Base-by-base conservation (phyloP, 2,888 invertebrate species). In the Rhagonycha lutea region DNA sequence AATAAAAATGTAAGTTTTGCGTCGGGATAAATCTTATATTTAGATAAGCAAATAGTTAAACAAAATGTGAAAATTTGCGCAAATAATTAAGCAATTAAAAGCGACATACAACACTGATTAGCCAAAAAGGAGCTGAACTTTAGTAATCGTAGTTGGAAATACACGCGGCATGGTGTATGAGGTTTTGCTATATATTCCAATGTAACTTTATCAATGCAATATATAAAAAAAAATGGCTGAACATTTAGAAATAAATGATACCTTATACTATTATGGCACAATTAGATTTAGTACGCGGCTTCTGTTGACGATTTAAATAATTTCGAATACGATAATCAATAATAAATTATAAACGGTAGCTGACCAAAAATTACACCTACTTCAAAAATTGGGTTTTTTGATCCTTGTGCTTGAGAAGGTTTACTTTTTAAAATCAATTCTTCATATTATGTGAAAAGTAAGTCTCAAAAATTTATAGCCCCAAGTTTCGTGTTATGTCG, bases 261-360 rank as follows among this genome's bases (percentile, higher is more conserved):
- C 47, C 12, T n/a, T 65, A 26, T 65, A 65, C 24, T 65, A 47
- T 47, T 65, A 65, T 65, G 63, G 63, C 63, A 65, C 63, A 65
- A 65, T 65, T 65, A 65, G 63, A 24, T n/a, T 65, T 65, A 65
- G 63, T 24, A 65, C 63, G 63, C 63, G 63, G 24, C 63, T 65
- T 65, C 12, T 24, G 63, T 65, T 65, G n/a, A 65, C 63, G 63
- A 65, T 65, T 65, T 24, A 10, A 65, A 65, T 65, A 12, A 65
- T 26, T 65, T 65, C 63, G 63, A 65, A 65, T 65, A 65, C 63
- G 26, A 65, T 65, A 65, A 24, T 65, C 63, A 24, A 24, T 65
- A 8, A 26, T 65, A 24, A 12, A 24, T 65, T 24, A 23, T 65
- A 24, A 65, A 26, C 23, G 47, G n/a, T 65, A 65, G 63, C 26